phyloP scores from a whole-genome alignment of 2,888 invertebrate genomes.

The Limnephilus marmoratus region DNA sequence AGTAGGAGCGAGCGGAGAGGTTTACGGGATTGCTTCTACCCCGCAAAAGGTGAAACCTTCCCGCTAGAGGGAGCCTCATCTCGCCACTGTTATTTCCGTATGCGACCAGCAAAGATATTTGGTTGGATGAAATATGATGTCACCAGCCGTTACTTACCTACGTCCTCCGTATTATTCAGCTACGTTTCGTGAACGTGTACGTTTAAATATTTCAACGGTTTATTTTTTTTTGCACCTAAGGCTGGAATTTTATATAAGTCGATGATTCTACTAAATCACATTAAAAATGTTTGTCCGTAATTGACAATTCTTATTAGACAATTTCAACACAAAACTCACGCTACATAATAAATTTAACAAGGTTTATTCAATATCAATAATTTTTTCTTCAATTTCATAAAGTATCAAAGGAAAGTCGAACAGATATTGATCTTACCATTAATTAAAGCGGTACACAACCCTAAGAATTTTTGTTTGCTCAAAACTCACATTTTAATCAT shows the following conservation, averaged over 20 bases:
- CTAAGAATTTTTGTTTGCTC: no score
- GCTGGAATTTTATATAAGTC: neutral
- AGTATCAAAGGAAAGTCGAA: no score
- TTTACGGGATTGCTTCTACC: constrained; percentile 41
- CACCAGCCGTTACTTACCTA: constrained; percentile 45
- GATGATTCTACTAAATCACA: no score
- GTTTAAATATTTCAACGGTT: neutral
- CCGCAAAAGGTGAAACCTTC: constrained; percentile 50
- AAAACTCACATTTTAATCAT: no score
- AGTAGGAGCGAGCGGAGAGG: constrained; percentile 53
- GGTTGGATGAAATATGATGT: constrained; percentile 56
- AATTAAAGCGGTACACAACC: no score
- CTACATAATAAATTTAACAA: no score
- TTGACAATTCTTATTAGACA: no score
- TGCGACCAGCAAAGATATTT: constrained; percentile 61
- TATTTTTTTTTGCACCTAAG: neutral
- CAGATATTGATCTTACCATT: no score
- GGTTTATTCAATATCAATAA: no score
- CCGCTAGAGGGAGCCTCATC: constrained; percentile 41
- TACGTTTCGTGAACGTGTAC: constrained; percentile 3
- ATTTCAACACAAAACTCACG: no score
- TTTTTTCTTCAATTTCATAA: no score
- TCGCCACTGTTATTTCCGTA: constrained; percentile 60
- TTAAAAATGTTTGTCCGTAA: no score
- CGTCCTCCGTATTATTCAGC: constrained; percentile 34